Evolutionary conservation across 2,888 invertebrate species (phyloP).

Genomic region (Yponomeuta malinellus): DNA sequence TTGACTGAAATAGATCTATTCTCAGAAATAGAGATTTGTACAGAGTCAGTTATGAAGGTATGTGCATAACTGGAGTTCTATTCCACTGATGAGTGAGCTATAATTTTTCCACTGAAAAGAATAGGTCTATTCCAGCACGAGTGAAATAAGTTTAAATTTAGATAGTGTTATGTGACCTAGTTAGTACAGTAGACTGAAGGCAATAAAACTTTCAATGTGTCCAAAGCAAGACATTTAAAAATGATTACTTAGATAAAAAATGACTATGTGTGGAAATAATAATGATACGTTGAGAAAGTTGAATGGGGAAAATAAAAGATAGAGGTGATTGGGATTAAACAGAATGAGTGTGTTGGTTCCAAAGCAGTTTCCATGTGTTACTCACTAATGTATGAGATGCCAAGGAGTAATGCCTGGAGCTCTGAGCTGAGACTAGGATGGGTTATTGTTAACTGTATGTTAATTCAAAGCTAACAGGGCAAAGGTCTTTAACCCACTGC

Average conservation of each 20-base stretch:
- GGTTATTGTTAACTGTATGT: not conserved
- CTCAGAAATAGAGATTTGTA: no score
- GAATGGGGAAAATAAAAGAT: not conserved
- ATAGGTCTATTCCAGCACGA: no score
- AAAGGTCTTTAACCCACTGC: not conserved
- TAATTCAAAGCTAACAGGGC: not conserved
- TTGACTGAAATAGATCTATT: no score
- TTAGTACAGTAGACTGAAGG: no score
- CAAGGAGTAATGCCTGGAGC: not conserved
- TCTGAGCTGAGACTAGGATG: not conserved
- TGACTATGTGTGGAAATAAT: slow-evolving; percentile 8
- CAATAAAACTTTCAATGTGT: no score
- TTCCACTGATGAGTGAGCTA: no score
- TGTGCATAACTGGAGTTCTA: no score
- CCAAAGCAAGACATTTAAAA: not conserved
- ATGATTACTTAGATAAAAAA: not conserved
- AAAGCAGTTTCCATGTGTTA: slow-evolving; percentile 2
- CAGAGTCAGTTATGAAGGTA: no score
- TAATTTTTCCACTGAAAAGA: no score
- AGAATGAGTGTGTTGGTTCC: not conserved
- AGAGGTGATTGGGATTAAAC: not conserved
- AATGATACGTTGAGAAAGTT: not conserved
- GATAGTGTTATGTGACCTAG: no score
- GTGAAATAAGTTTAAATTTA: no score
- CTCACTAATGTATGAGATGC: slow-evolving; percentile 7